Evolutionary conservation across 2,797 vertebrate genomes (phyloP).

Genomic region (Orientallactaga sibirica): DNA sequence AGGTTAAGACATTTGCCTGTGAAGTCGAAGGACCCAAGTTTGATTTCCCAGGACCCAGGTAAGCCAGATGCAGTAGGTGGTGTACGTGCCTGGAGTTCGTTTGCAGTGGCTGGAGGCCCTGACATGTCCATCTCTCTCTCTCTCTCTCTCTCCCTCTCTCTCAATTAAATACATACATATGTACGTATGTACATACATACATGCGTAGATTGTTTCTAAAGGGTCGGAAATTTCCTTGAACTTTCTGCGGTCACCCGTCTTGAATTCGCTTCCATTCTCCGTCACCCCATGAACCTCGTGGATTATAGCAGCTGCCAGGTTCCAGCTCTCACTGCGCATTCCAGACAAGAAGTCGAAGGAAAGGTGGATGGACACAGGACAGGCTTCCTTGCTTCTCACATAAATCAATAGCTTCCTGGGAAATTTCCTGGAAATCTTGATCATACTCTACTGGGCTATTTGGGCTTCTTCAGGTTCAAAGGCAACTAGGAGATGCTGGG

Average conservation of each 20-base stretch:
- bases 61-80: too few species aligned
- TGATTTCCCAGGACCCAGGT: too few species aligned
- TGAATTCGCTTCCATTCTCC: neutral
- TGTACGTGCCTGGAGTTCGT: too few species aligned
- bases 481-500: neutral
- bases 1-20: too few species aligned
- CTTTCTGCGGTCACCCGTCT: neutral
- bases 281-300: neutral
- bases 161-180: too few species aligned
- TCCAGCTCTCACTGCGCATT: neutral
- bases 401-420: neutral
- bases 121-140: too few species aligned
- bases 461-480: neutral
- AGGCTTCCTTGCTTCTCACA: neutral
- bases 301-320: conserved; percentile 9
- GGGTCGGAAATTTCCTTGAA: neutral
- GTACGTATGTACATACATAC: too few species aligned
- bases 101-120: too few species aligned
- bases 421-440: neutral
- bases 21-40: too few species aligned
- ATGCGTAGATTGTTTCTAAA: neutral
- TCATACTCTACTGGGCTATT: conserved; percentile 31
- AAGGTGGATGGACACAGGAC: neutral
- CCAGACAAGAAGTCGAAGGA: neutral
- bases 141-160: too few species aligned